Base-by-base conservation (phyloP, 1,140 invertebrate species). In the Drosophila baimaii region DNA sequence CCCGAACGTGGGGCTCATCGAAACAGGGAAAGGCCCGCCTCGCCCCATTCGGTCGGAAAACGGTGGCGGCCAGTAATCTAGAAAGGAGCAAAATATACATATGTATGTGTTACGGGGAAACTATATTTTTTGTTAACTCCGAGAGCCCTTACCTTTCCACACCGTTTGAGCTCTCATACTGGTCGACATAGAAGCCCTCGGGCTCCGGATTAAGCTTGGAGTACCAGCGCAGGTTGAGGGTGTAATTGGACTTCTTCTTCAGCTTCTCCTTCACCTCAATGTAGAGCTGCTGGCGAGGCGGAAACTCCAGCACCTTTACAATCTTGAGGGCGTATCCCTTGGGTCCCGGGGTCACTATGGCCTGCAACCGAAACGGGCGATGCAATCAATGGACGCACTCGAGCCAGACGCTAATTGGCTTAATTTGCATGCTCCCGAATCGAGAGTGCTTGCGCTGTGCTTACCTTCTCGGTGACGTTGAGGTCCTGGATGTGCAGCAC, bases 21-120 rank as follows among this genome's bases (percentile, higher is more conserved):
- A 99, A 98, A 91, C 98, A 99, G 1, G 98, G 98, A 91, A 99
- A 99, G 0, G 98, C 98, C 62, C 96, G 95, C 17, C 98, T 94
- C 0, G 98, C 98, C 75, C 97, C 97, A 7, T 97, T 98, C 52
- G 98, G 95, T 92, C 99, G 97, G 90, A 99, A 99, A 89, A 99
- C 97, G 1, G 98, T 99, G 5, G 98, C 97, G 0, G 98, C 98
- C 57, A 99, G 94, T 84, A 96, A 96, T 91, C 98, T 99, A 84
- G 39, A 35, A 92, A 85, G 5, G 4, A 41, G 17, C 19, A 29
- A 3, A 1, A 19, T 17, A 27, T 17, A 27, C 9, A 12, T 15
- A 12, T 15, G 12, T 5, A 12, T 23, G 12, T 15, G 13, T 21
- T 21, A 33, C 15, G 47, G 9, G 46, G 10, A 33, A 33, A 33